phyloP scores from a whole-genome alignment of 2,888 invertebrate genomes.

The Lasioglossum leucozonium region DNA sequence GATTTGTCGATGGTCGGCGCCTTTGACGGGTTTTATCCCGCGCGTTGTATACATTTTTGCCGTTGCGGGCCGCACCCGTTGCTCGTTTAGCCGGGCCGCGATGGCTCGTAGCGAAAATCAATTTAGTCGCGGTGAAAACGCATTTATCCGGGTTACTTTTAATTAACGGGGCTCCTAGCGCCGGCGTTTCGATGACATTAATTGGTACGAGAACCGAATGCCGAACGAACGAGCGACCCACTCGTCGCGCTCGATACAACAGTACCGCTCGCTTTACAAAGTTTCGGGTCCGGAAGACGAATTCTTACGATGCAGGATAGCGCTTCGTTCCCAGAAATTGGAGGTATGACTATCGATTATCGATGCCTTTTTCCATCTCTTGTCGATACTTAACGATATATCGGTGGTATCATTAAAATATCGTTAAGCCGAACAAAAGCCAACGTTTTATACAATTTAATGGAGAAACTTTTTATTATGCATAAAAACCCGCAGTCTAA shows the following conservation, averaged over 20 bases:
- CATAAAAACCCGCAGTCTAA: too few species aligned
- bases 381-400: too few species aligned
- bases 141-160: conserved; percentile 63
- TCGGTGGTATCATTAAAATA: too few species aligned
- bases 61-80: not conserved
- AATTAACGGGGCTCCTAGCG: conserved; percentile 54
- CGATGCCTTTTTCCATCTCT: too few species aligned
- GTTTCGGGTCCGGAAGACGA: not conserved
- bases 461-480: too few species aligned
- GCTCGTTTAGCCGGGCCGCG: conserved; percentile 17
- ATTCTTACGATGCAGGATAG: not conserved
- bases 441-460: too few species aligned
- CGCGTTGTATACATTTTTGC: not conserved
- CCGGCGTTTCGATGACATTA: conserved; percentile 46
- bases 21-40: conserved; percentile 13
- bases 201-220: conserved; percentile 48
- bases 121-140: conserved; percentile 56
- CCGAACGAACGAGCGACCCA: conserved; percentile 31
- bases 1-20: conserved; percentile 28
- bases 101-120: conserved; percentile 42
- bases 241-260: conserved; percentile 36
- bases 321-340: not conserved
- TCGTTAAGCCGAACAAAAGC: too few species aligned
- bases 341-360: too few species aligned
- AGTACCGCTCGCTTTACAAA: not conserved